Base-by-base conservation (phyloP, 2,797 vertebrate genomes). In the Anguilla marmorata region DNA sequence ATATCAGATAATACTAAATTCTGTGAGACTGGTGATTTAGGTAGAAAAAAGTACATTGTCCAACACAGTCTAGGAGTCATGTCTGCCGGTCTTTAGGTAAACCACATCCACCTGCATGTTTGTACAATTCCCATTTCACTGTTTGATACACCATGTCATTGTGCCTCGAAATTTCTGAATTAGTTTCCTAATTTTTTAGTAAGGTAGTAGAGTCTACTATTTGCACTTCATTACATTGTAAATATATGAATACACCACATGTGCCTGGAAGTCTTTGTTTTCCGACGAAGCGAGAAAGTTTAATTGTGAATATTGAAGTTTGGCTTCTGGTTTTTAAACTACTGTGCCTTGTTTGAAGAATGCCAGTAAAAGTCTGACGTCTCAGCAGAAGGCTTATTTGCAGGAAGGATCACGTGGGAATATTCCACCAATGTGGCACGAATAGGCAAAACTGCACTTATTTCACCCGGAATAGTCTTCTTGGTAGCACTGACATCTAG, bases 401-500 rank as follows among this genome's bases (percentile, higher is more conserved):
- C 79, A 6, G 45, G 1, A 80, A 48, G 50, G 21, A 6, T 79
- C 14, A 79, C 14, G 30, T 30, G 37, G 19, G 19, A 5, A 82
- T 45, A n/a, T 48, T 82, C 79, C 79, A 48, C 45, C 21, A 48
- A 45, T 48, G 19, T 80, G 37, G 41, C 76, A 82, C 11, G 41
- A 48, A 50, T 19, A n/a, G 21, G 9, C 79, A 48, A 79, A 33
- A 33, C 33, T 14, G 14, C 16, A 79, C 37, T 79, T 16, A 21
- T 2, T 19, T 21, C 41, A 19, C 9, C 21, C 3, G 24, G 12
- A 82, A 82, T 9, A 5, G 79, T 82, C 41, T 24, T 82, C 79
- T 82, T 82, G 21, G 24, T 41, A 54, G 72, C 72, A 89, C 86
- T 58, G 89, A 85, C 72, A 84, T 86, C 88, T 52, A 84, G 84